phyloP scores from a whole-genome alignment of 2,888 invertebrate species.

The Diploptera punctata region DNA sequence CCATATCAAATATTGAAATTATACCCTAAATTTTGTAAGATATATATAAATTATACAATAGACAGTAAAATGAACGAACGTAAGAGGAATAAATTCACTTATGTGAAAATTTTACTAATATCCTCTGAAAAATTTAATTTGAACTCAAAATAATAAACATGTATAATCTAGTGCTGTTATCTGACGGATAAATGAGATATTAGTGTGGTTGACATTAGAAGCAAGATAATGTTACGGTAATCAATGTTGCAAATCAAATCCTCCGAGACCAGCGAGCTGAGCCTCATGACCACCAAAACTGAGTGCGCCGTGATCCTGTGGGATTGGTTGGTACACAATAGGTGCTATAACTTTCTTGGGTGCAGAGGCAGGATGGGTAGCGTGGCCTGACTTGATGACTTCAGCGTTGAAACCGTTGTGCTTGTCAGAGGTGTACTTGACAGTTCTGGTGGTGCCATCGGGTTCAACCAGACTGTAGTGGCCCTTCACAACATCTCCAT shows the following conservation, averaged over 20 bases:
- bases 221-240: too few relatives aligned
- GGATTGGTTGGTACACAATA: neutral
- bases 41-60: too few relatives aligned
- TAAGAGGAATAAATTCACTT: too few relatives aligned
- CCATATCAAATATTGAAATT: too few relatives aligned
- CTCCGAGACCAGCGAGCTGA: neutral
- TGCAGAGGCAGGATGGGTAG: neutral
- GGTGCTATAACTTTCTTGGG: neutral
- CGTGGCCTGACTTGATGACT: constrained; percentile 13
- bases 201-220: too few relatives aligned
- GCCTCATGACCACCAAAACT: neutral
- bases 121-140: too few relatives aligned
- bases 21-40: too few relatives aligned
- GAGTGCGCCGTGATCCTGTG: neutral
- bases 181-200: too few relatives aligned
- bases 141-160: too few relatives aligned
- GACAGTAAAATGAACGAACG: too few relatives aligned
- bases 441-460: constrained; percentile 8
- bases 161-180: too few relatives aligned
- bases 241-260: constrained; percentile 12
- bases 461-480: constrained; percentile 10
- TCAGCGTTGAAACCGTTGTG: constrained; percentile 14
- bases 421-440: constrained; percentile 19
- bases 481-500: constrained; percentile 10
- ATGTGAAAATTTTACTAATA: too few relatives aligned